phyloP scores from a whole-genome alignment of 2,888 invertebrate genomes.

The Acanthopleura granulata region DNA sequence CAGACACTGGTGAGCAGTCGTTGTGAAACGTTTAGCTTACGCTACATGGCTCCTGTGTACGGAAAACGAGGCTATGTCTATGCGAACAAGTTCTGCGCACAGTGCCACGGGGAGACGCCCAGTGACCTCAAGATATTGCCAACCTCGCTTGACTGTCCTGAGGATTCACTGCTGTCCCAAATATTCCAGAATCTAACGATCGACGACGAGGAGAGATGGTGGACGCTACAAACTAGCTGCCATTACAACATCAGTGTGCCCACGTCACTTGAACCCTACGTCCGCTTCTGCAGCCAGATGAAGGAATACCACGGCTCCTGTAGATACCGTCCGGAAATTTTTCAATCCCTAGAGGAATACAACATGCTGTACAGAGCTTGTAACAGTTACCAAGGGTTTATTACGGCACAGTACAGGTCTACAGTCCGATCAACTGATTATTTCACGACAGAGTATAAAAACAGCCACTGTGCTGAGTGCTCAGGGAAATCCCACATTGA shows the following conservation, averaged over 20 bases:
- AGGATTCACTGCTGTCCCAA: neutral
- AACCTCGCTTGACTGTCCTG: neutral
- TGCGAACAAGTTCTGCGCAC: neutral
- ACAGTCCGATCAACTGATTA: neutral
- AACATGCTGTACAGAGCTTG: neutral
- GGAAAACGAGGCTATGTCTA: constrained; percentile 5
- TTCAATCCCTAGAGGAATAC: neutral
- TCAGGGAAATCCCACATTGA: too few relatives aligned
- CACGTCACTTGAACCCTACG: neutral
- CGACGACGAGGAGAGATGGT: neutral
- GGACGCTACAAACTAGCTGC: neutral
- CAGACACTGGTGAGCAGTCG: too few relatives aligned
- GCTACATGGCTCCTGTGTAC: neutral
- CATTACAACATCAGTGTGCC: neutral
- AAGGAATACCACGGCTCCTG: neutral
- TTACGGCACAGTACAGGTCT: neutral
- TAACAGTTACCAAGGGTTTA: neutral
- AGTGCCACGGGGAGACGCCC: neutral
- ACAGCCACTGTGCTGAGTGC: constrained; percentile 10
- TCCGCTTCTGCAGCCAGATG: neutral
- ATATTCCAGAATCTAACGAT: neutral
- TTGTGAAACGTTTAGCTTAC: neutral
- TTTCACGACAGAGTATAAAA: neutral
- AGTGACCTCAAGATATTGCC: neutral
- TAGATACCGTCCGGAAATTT: neutral